Evolutionary conservation across 2,797 vertebrate genomes (phyloP).

Genomic region (Miichthys miiuy): DNA sequence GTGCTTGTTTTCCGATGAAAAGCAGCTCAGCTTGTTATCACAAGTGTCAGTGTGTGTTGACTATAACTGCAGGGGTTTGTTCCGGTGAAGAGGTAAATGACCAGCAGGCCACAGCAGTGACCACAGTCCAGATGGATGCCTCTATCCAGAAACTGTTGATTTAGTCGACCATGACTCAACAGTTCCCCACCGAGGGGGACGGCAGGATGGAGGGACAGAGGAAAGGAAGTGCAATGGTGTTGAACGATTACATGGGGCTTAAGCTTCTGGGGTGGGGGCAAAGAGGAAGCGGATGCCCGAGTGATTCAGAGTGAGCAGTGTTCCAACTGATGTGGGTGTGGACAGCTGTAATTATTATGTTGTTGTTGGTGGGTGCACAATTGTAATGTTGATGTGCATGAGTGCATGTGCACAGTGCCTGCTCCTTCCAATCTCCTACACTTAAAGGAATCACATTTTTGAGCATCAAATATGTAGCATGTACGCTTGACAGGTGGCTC

Average conservation of each 20-base stretch:
- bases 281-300: constrained; percentile 76
- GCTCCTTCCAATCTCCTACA: constrained; percentile 1
- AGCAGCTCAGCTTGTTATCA: constrained; percentile 66
- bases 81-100: constrained; percentile 69
- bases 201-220: constrained; percentile 58
- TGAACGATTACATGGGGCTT: constrained; percentile 75
- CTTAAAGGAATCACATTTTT: neutral
- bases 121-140: constrained; percentile 67
- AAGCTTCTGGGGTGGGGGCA: constrained; percentile 66
- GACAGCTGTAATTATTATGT: constrained; percentile 40
- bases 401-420: constrained; percentile 7
- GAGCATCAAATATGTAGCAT: neutral
- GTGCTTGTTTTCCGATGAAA: constrained; percentile 56
- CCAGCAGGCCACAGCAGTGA: constrained; percentile 64
- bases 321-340: constrained; percentile 35
- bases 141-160: constrained; percentile 75
- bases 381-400: neutral
- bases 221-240: constrained; percentile 74
- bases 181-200: constrained; percentile 64
- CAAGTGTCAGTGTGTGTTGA: constrained; percentile 68
- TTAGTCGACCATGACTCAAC: constrained; percentile 80
- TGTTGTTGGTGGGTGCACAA: constrained; percentile 12
- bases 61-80: constrained; percentile 63
- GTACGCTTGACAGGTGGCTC: neutral
- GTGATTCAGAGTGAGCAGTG: constrained; percentile 58